Evolutionary conservation across 2,888 invertebrate genomes (phyloP).

Genomic region (Drosophila rubida): DNA sequence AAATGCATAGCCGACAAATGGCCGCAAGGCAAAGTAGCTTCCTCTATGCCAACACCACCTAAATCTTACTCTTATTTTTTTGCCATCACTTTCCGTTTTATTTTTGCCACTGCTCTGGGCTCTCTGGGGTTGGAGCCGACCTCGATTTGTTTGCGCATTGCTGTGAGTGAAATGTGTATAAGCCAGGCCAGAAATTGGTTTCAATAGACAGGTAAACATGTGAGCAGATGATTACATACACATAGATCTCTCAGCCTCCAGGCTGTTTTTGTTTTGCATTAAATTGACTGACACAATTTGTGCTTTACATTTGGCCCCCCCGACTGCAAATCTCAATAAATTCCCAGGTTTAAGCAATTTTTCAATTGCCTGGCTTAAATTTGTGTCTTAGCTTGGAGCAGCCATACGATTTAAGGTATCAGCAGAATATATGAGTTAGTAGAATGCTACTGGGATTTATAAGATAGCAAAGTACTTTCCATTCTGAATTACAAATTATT

Average conservation of each 20-base stretch:
- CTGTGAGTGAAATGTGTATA: constrained; percentile 45
- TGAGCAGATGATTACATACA: constrained; percentile 17
- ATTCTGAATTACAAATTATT: neutral
- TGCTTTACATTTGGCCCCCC: constrained; percentile 18
- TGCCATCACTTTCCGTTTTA: neutral
- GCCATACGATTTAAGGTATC: neutral
- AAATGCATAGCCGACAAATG: constrained; percentile 63
- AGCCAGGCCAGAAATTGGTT: constrained; percentile 60
- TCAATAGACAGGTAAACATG: constrained; percentile 29
- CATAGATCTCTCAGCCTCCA: neutral
- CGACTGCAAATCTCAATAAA: constrained; percentile 12
- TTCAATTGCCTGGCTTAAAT: neutral
- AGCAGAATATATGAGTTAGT: neutral
- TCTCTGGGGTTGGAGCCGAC: constrained; percentile 27
- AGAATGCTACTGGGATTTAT: neutral
- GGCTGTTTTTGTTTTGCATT: constrained; percentile 52
- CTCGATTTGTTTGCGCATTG: constrained; percentile 74
- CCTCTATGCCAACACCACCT: constrained; percentile 8
- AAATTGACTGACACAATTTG: constrained; percentile 61
- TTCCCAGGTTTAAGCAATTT: constrained; percentile 3
- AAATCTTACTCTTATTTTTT: constrained; percentile 22
- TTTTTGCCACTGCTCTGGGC: constrained; percentile 4
- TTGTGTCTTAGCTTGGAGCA: too few relatives aligned
- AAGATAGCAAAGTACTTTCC: neutral
- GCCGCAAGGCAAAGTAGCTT: constrained; percentile 49